Base-by-base conservation (phyloP, 2,113 vertebrate genomes). In the Triplophysa rosa region DNA sequence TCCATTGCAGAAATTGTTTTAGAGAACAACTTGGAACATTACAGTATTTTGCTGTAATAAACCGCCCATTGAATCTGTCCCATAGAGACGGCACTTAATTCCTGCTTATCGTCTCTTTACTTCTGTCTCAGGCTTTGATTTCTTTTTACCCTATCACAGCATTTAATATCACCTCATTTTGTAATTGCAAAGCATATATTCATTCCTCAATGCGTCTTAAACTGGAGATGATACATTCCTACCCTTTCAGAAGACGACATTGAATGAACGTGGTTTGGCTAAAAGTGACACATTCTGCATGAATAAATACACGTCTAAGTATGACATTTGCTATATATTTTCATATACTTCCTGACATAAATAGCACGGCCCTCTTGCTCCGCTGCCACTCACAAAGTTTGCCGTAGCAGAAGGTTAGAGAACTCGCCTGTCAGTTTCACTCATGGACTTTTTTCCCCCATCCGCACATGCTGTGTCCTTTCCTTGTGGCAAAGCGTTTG, bases 301-400 rank as follows among this genome's bases (percentile, higher is more conserved):
- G 67, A 80, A 80, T 78, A 62, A 54, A 62, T 72, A 67, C 59
- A 66, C 9, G 23, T 83, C 45, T 68, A 42, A 76, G 29, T 67
- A 67, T 83, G 69, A 79, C 70, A 75, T 67, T 83, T 73, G 75
- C 37, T 65, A 58, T 63, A 42, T 64, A 62, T 26, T 23, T 78
- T 21, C 40, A 78, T 78, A 79, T 71, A 64, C 78, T 52, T 73
- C 24, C 54, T 75, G 79, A 37, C 75, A 67, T 65, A 59, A 52
- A 79, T 58, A 77, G 58, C 65, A 37, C 1, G 54, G 68, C 40
- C 67, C 76, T 72, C 37, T 67, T 49, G 67, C 47, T 70, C 49
- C 4, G 8, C 67, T 71, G 59, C 67, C 67, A 73, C 69, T 80
- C 78, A 79, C 24, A 52, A 81, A 71, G 66, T 77, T 77, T 82